Evolutionary conservation across 2,113 vertebrate species (phyloP).

Genomic region (Lichenostomus cassidix): DNA sequence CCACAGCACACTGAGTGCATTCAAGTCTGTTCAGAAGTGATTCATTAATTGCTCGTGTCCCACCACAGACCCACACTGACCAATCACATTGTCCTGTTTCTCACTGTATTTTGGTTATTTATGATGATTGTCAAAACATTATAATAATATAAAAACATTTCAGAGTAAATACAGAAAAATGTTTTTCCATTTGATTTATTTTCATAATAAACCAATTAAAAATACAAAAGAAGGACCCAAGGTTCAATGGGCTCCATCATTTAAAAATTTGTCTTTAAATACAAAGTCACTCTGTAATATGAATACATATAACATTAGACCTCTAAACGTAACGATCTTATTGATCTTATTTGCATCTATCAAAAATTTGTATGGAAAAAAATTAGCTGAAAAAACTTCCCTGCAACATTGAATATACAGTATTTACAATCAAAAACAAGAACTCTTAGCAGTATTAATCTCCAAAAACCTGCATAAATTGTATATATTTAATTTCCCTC

Average conservation of each 20-base stretch:
- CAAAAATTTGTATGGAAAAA: constrained; percentile 79
- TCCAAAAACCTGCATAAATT: constrained; percentile 68
- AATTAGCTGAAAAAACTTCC: constrained; percentile 75
- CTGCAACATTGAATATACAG: constrained; percentile 79
- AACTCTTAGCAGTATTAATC: constrained; percentile 68
- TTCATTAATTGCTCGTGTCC: neutral
- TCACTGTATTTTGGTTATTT: neutral
- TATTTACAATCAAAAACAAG: constrained; percentile 79
- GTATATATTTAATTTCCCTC: constrained; percentile 55
- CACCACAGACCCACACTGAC: neutral
- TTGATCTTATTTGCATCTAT: constrained; percentile 77
- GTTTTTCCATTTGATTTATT: constrained; percentile 78
- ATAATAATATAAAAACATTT: neutral
- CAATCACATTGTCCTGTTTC: rapidly evolving
- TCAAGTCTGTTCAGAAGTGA: neutral
- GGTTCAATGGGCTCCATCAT: constrained; percentile 73
- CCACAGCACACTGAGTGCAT: rapidly evolving
- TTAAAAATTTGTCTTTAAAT: constrained; percentile 83
- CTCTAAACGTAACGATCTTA: constrained; percentile 73
- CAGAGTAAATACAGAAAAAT: constrained; percentile 40
- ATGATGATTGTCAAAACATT: neutral
- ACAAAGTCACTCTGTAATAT: constrained; percentile 81
- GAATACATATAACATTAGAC: constrained; percentile 80
- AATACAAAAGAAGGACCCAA: constrained; percentile 76
- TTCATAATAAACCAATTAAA: constrained; percentile 86